Base-by-base conservation (phyloP, 2,113 vertebrate species). In the Myrmecophaga tridactyla region DNA sequence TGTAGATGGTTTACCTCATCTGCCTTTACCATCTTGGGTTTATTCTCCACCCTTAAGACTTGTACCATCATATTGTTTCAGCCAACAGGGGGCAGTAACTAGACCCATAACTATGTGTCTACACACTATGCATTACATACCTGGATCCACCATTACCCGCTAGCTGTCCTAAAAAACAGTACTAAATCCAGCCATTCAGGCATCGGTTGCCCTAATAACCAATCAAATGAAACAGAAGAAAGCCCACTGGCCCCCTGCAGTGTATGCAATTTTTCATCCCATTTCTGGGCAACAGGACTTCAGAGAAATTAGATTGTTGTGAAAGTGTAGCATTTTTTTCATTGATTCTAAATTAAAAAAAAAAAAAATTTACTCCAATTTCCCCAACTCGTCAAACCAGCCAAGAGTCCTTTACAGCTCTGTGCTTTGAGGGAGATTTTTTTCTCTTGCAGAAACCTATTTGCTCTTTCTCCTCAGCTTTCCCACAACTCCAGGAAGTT, bases 131-230 rank as follows among this genome's bases (percentile, higher is more conserved):
- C n/a, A n/a, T n/a, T n/a, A n/a, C n/a, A n/a, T n/a, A n/a, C n/a
- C n/a, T n/a, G n/a, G n/a, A n/a, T n/a, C n/a, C n/a, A 2, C 7
- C 7, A 1, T 15, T 12, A 21, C 75, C 25, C 27, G 27, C 6
- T 7, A 41, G 46, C 39, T 85, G 36, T 18, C 36, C 53, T 1
- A 15, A 41, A 43, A 34, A 8, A 56, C 81, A 58, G 3, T 18
- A 25, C 39, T 15, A 10, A 43, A 23, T 13, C 73, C 67, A 48
- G 67, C 6, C 23, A 5, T 6, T 31, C 20, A 0, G 56, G 36
- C 8, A 1, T 4, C n/a, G 0, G 1, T 17, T 34, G 4, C 8
- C 69, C 58, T 48, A 34, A 3, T 1, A 18, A 21, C 31, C 29
- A 27, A 12, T 25, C 13, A n/a, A 53, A 31, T 60, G 46, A 29